These are phyloP conservation scores for Temnothorax nylanderi DNA, from an alignment of 1,140 invertebrate species.

Conservation along the genomic window DNA sequence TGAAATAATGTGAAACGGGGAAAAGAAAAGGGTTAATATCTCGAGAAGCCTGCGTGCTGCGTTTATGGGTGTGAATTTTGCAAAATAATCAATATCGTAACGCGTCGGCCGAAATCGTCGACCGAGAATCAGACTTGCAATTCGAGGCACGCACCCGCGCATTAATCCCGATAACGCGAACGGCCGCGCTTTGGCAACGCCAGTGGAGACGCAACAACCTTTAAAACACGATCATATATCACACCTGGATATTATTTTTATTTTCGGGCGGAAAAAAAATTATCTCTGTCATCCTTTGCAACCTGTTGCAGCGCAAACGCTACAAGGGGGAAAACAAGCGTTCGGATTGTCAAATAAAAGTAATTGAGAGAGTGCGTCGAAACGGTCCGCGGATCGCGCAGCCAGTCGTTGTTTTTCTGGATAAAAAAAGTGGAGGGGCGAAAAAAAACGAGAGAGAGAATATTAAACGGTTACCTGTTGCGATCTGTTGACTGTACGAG, in stretches of 20 bases:
- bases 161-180: slow-evolving; percentile 45
- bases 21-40: not conserved
- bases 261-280: slow-evolving; percentile 56
- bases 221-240: slow-evolving; percentile 58
- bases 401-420: slow-evolving; percentile 58
- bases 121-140: not conserved
- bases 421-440: slow-evolving; percentile 27
- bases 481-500: slow-evolving; percentile 56
- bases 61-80: not conserved
- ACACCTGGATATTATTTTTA: slow-evolving; percentile 55
- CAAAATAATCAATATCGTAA: slow-evolving; percentile 11
- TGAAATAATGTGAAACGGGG: not conserved
- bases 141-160: not conserved
- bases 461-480: slow-evolving; percentile 62
- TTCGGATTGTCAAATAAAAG: slow-evolving; percentile 63
- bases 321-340: slow-evolving; percentile 71
- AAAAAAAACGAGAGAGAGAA: slow-evolving; percentile 37
- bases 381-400: slow-evolving; percentile 56
- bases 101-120: not conserved
- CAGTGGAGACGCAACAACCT: slow-evolving; percentile 20
- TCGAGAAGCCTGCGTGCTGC: not conserved
- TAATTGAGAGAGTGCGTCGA: slow-evolving; percentile 60
- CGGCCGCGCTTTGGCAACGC: slow-evolving; percentile 7
- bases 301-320: slow-evolving; percentile 72
- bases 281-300: slow-evolving; percentile 58